Evolutionary conservation across 2,888 invertebrate species (phyloP).

Genomic region (Drosophila austrosaltans): DNA sequence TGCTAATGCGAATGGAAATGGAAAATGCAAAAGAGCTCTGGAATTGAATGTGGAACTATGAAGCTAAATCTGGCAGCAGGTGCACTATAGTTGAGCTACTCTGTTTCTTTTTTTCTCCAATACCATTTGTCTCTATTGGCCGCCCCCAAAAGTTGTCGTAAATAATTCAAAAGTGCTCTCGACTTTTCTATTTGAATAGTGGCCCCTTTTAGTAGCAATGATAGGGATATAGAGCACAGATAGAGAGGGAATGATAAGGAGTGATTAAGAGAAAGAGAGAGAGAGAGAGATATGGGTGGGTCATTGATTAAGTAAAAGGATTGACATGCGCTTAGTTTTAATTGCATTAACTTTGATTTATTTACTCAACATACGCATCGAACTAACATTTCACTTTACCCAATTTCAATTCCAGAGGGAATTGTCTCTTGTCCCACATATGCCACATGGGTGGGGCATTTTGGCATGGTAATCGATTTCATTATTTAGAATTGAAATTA

Average conservation of each 20-base stretch:
- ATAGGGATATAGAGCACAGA: no score
- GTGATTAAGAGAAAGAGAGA: neutral
- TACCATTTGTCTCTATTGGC: conserved; percentile 23
- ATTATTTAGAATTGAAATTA: conserved; percentile 8
- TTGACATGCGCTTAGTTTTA: conserved; percentile 59
- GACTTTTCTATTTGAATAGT: conserved; percentile 9
- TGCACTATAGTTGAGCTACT: conserved; percentile 34
- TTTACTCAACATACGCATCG: conserved; percentile 48
- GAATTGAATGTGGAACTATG: conserved; percentile 13
- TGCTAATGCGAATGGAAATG: conserved; percentile 58
- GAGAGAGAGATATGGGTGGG: neutral
- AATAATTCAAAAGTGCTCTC: conserved; percentile 65
- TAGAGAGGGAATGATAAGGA: neutral
- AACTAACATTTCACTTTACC: conserved; percentile 4
- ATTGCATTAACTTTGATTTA: conserved; percentile 69
- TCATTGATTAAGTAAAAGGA: conserved; percentile 25
- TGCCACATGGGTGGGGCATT: no score
- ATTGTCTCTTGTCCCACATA: conserved; percentile 2
- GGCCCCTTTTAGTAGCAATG: no score
- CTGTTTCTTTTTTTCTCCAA: neutral
- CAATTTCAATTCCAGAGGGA: conserved; percentile 5
- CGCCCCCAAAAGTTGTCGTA: conserved; percentile 58
- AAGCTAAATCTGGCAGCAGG: conserved; percentile 44
- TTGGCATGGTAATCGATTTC: neutral
- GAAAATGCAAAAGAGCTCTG: conserved; percentile 44